A percentile compares a stretch with the other conserved stretches of the same genome.
These are phyloP conservation scores for Scaptomyza montana DNA, from an alignment of 1,140 invertebrate species.

Conservation along the genomic window DNA sequence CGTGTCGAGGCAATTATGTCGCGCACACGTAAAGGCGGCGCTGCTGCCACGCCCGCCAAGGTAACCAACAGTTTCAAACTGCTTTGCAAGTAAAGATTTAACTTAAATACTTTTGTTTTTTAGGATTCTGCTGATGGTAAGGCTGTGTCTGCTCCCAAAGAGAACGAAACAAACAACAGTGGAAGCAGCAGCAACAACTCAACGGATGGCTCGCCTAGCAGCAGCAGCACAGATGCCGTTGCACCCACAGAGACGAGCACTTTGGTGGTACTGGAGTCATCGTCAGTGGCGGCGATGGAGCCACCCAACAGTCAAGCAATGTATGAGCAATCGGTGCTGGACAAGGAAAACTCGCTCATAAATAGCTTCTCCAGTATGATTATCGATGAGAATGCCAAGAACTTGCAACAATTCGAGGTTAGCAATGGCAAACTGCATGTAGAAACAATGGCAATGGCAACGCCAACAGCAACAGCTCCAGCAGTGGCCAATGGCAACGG, in stretches of 20 bases:
- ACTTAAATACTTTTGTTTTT: background rate
- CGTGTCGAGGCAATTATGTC: conserved; percentile 93
- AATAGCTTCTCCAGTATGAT: conserved; percentile 83
- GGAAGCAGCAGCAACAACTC: conserved; percentile 69
- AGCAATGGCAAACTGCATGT: conserved; percentile 78
- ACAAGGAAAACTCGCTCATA: conserved; percentile 82
- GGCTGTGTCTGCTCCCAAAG: conserved; percentile 82
- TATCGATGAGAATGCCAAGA: conserved; percentile 82
- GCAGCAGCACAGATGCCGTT: conserved; percentile 47
- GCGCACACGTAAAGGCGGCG: conserved; percentile 87
- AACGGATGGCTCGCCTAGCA: conserved; percentile 60
- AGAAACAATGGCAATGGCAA: conserved; percentile 27
- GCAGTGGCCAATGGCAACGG: conserved; percentile 72
- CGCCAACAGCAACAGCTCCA: conserved; percentile 8
- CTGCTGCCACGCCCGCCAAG: conserved; percentile 83
- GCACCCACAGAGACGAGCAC: conserved; percentile 24
- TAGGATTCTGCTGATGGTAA: conserved; percentile 79
- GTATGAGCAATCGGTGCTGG: conserved; percentile 82
- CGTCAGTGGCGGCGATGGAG: conserved; percentile 20
- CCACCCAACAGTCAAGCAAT: conserved; percentile 72
- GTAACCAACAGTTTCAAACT: conserved; percentile 28
- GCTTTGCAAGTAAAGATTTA: background rate
- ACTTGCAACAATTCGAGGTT: conserved; percentile 74
- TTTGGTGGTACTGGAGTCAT: background rate
- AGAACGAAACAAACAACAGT: conserved; percentile 59